These are phyloP conservation scores for Drosophila mayaguana DNA, from an alignment of 2,888 invertebrate species.

Conservation along the genomic window DNA sequence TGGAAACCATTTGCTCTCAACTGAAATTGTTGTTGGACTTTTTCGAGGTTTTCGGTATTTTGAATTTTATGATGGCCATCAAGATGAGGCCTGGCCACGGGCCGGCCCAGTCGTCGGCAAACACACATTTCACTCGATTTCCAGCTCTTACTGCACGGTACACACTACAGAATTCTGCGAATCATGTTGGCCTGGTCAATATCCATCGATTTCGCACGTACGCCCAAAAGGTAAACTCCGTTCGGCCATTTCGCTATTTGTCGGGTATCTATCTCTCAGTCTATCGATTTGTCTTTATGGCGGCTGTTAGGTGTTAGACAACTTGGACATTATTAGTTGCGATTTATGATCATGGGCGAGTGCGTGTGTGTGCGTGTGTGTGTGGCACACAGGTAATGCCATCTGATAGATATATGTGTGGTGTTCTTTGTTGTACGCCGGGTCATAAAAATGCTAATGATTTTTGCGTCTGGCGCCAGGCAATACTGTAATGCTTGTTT, in stretches of 20 bases:
- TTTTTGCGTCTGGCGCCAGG: constrained; percentile 79
- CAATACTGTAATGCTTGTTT: constrained; percentile 79
- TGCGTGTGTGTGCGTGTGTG: constrained; percentile 3
- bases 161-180: constrained; percentile 53
- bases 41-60: constrained; percentile 35
- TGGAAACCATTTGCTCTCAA: constrained; percentile 62
- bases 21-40: constrained; percentile 13
- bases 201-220: constrained; percentile 56
- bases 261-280: constrained; percentile 18
- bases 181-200: constrained; percentile 57
- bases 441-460: constrained; percentile 82
- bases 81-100: constrained; percentile 36
- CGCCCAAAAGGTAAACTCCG: constrained; percentile 38
- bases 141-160: constrained; percentile 1
- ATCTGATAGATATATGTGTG: constrained; percentile 68
- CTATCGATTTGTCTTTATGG: constrained; percentile 59
- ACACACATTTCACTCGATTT: constrained; percentile 23
- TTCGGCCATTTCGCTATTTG: constrained; percentile 42
- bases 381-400: constrained; percentile 66
- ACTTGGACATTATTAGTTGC: constrained; percentile 76
- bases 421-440: constrained; percentile 79
- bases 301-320: constrained; percentile 71
- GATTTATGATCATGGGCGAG: constrained; percentile 60
- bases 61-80: constrained; percentile 65
- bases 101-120: constrained; percentile 13